A percentile compares a stretch with the other conserved stretches of the same genome.
Conservation (phyloP, 2,113 vertebrate species). For the Oncorhynchus clarkii region DNA sequence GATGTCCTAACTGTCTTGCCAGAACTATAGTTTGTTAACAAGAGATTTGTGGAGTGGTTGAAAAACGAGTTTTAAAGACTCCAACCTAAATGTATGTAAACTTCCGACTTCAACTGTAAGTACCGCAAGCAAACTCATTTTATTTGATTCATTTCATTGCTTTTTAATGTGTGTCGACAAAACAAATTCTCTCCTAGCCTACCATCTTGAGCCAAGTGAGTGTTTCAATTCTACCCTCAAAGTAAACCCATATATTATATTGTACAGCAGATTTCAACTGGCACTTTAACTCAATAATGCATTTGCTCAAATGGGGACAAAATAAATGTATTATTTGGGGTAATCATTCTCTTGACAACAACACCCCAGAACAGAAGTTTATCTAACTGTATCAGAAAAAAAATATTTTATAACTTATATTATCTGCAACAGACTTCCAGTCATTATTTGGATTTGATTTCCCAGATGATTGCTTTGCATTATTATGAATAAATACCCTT, state of each 20-base stretch:
- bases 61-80: no score
- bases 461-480: slow-evolving; percentile 22
- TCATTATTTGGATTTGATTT: slow-evolving; percentile 9
- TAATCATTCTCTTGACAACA: not conserved
- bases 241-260: slow-evolving; percentile 9
- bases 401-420: slow-evolving; percentile 14
- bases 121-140: slow-evolving; percentile 18
- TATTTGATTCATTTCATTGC: slow-evolving; percentile 7
- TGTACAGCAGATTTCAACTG: not conserved
- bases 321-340: slow-evolving; percentile 5
- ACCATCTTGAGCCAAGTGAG: not conserved
- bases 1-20: no score
- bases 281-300: slow-evolving; percentile 3
- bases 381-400: slow-evolving; percentile 1
- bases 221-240: not conserved
- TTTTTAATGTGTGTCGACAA: slow-evolving; percentile 7
- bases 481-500: slow-evolving; percentile 30
- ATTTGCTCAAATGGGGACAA: not conserved
- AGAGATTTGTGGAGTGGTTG: no score
- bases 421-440: slow-evolving; percentile 10
- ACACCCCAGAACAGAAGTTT: not conserved
- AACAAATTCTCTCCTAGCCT: not conserved
- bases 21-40: no score
- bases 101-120: not conserved
- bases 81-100: no score